A percentile compares a stretch with the other conserved stretches of the same genome.
phyloP scores from a whole-genome alignment of 2,888 invertebrate genomes.

The Tachina fera region DNA sequence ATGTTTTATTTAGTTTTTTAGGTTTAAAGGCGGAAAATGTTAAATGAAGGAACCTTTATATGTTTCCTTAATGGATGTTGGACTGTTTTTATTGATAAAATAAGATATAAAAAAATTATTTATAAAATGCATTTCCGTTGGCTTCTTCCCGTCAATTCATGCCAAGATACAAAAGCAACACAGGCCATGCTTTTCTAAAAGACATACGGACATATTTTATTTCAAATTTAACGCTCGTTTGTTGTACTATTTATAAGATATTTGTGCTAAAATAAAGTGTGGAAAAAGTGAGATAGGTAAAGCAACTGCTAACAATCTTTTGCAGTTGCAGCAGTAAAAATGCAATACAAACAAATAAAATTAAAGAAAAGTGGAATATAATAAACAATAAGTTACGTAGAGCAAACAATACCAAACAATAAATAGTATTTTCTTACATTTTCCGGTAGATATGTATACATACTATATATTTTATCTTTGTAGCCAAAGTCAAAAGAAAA shows the following conservation, averaged over 20 bases:
- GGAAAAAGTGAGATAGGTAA: slow-evolving; percentile 48
- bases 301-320: slow-evolving; percentile 33
- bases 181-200: background rate
- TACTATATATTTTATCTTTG: background rate
- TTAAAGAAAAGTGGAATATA: slow-evolving; percentile 45
- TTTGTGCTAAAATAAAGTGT: slow-evolving; percentile 25
- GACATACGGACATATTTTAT: slow-evolving; percentile 43
- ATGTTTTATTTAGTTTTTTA: too few relatives aligned
- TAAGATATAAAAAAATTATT: too few relatives aligned
- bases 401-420: slow-evolving; percentile 57
- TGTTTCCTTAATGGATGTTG: too few relatives aligned
- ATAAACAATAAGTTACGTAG: slow-evolving; percentile 65
- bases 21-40: too few relatives aligned
- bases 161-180: slow-evolving; percentile 4
- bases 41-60: too few relatives aligned
- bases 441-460: slow-evolving; percentile 50
- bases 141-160: slow-evolving; percentile 25
- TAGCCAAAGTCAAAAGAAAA: slow-evolving; percentile 24
- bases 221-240: slow-evolving; percentile 79
- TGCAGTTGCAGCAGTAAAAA: slow-evolving; percentile 40
- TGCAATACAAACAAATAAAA: slow-evolving; percentile 31
- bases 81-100: too few relatives aligned
- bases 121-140: slow-evolving; percentile 61
- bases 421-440: slow-evolving; percentile 69
- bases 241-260: slow-evolving; percentile 78